These are phyloP conservation scores for Acromyrmex echinatior DNA, from an alignment of 1,140 invertebrate genomes.

Conservation along the genomic window DNA sequence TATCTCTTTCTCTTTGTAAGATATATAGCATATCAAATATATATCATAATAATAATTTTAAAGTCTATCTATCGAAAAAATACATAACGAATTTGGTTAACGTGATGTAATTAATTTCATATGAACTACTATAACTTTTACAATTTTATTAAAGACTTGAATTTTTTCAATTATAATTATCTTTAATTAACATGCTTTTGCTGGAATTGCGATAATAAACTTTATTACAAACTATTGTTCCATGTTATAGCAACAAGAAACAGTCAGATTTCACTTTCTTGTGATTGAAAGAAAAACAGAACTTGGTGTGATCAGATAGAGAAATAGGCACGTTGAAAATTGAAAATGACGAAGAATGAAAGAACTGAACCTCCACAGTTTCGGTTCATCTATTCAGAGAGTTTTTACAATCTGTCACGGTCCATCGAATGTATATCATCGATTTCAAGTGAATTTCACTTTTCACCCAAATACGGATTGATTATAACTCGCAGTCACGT, in stretches of 20 bases:
- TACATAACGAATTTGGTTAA: neutral
- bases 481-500: neutral
- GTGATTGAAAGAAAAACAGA: constrained; percentile 21
- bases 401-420: constrained; percentile 20
- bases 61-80: neutral
- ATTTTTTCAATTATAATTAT: neutral
- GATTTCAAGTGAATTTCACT: constrained; percentile 36
- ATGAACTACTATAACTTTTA: neutral
- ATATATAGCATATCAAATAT: neutral
- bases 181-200: constrained; percentile 8
- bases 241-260: neutral
- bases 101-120: neutral
- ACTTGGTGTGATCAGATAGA: neutral
- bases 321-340: constrained; percentile 10
- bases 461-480: neutral
- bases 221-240: constrained; percentile 4
- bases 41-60: neutral
- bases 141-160: neutral
- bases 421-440: constrained; percentile 1
- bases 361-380: constrained; percentile 26
- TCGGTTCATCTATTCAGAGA: constrained; percentile 6
- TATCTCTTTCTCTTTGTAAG: neutral
- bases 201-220: neutral
- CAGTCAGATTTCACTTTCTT: constrained; percentile 45
- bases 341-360: neutral